Base-by-base conservation (phyloP, 2,113 vertebrate species). In the Alectura lathami region DNA sequence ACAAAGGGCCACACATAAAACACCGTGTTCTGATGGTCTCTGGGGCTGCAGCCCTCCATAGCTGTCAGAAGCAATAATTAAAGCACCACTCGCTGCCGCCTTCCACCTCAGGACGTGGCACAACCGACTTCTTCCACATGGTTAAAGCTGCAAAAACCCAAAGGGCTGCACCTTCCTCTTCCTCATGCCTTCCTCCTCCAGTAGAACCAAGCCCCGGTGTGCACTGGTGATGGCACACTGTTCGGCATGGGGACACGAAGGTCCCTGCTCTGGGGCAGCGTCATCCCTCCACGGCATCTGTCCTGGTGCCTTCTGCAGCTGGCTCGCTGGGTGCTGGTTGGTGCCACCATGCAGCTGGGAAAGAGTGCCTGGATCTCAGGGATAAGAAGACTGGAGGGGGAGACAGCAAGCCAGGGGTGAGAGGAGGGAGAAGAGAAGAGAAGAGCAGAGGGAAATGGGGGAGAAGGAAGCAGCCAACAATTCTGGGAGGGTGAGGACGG, bases 231-330 rank as follows among this genome's bases (percentile, higher is more conserved):
- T 2, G 2, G 34, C 15, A 16, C 21, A 9, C 38, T 16, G 36
- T 40, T 51, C 1, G 0, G n/a, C 0, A 0, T 2, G 6, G 14
- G 3, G 30, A n/a, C 18, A 13, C 27, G 7, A 13, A 38, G 34
- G 15, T 27, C 59, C 59, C 36, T 9, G 29, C 64, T 72, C 57
- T 1, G 75, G 29, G 50, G 36, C 0, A 2, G n/a, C 26, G 0
- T 22, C 76, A 21, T 24, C 1, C 1, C 54, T 40, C 1, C 0
- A 30, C 38, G 50, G 51, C 34, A 2, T n/a, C 21, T 73, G 79
- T 21, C 48, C 0, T 0, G 36, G 60, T 24, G 73, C 11, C 79
- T 42, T 63, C 40, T 53, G 42, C 73, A 79, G n/a, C 38, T 18
- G 70, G 45, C 51, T 47, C 43, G 27, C 43, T 23, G 34, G 11